Base-by-base conservation (phyloP, 2,113 vertebrate species). In the Gambusia affinis region DNA sequence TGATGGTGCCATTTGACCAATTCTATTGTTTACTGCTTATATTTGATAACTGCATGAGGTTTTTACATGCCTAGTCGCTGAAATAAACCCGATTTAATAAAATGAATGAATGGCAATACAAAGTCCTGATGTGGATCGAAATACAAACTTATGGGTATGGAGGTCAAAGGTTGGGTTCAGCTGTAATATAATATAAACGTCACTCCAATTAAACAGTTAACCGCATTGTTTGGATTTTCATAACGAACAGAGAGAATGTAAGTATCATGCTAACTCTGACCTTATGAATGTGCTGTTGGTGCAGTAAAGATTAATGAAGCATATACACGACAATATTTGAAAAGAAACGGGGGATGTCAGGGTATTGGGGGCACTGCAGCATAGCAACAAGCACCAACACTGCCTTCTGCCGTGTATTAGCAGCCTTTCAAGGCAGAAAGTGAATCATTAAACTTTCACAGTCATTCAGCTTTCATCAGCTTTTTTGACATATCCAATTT, bases 401-500 rank as follows among this genome's bases (percentile, higher is more conserved):
- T 1, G 4, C 61, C 60, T 77, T 54, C 73, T 17, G 37, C 81
- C 61, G 69, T 17, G 37, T 78, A 82, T 85, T 82, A 82, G 70
- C 76, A 73, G 65, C 80, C 67, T 72, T 74, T 84, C 82, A 81
- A 80, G 76, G 24, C 82, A 78, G 33, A 79, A 71, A 80, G 72
- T 47, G 64, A 44, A 62, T 81, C 80, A 85, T 88, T 81, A 81
- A 28, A 67, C 67, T 84, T 88, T 87, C 81, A 81, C 83, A 82
- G 68, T 44, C 70, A 39, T 47, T 80, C 65, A 79, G 81, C 80
- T 85, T 89, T 87, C 62, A 73, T 27, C 27, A 27, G 27, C 27
- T 27, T 27, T 27, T 27, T 27, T 27, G 27, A 27, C 27, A 27
- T 27, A 27, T 27, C 27, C 27, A 27, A 63, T 6, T 33, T 31